Evolutionary conservation across 2,113 vertebrate genomes (phyloP).

Genomic region (Lethenteron reissneri): DNA sequence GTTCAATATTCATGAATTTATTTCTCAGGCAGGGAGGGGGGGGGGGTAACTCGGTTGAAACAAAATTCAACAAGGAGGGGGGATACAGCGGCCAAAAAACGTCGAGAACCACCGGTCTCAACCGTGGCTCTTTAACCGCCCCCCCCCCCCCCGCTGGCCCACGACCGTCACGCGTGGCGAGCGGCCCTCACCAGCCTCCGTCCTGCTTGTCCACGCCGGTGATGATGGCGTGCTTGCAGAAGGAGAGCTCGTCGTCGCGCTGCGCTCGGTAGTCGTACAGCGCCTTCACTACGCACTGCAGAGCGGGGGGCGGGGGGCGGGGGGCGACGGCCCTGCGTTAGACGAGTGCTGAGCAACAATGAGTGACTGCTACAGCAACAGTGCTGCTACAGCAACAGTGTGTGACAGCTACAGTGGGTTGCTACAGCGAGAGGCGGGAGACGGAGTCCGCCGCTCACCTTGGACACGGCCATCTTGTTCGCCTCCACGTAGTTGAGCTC

Average conservation of each 20-base stretch:
- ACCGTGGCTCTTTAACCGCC: accelerated
- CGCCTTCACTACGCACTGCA: conserved; percentile 47
- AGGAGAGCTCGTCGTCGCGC: conserved; percentile 52
- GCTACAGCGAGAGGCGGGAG: not conserved
- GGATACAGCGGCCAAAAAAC: not conserved
- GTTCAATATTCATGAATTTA: too few species aligned
- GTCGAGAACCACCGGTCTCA: not conserved
- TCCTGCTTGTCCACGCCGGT: conserved; percentile 53
- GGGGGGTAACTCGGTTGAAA: not conserved
- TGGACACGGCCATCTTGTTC: conserved; percentile 54
- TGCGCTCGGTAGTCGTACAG: conserved; percentile 53
- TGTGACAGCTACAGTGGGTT: too few species aligned
- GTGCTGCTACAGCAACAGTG: too few species aligned
- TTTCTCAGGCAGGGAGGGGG: too few species aligned
- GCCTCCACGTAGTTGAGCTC: conserved; percentile 50
- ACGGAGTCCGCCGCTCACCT: conserved; percentile 21
- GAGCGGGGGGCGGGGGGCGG: not conserved
- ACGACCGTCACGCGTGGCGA: not conserved
- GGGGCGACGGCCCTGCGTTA: too few species aligned
- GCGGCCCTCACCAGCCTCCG: conserved; percentile 35
- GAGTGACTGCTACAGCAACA: too few species aligned
- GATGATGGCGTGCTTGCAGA: conserved; percentile 59
- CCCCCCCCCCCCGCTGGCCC: not conserved
- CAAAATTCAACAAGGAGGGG: not conserved
- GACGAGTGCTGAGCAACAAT: too few species aligned